A percentile compares a stretch with the other conserved stretches of the same genome.
These are phyloP conservation scores for Hydriomena furcata DNA, from an alignment of 2,888 invertebrate genomes.

Conservation along the genomic window DNA sequence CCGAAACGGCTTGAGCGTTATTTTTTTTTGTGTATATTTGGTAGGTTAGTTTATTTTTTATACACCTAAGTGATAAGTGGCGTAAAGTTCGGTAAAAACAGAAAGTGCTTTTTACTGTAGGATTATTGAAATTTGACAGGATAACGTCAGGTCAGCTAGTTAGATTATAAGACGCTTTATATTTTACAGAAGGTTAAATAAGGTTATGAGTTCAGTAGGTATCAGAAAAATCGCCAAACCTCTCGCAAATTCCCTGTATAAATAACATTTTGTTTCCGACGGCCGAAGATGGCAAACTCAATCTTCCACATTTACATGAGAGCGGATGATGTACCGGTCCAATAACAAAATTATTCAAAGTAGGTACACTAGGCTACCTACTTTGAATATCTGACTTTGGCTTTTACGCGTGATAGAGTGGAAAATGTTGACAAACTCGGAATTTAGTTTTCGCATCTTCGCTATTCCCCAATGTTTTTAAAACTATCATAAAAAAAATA, in stretches of 20 bases:
- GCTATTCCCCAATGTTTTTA: too few species aligned
- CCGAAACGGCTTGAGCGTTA: too few species aligned
- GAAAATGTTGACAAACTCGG: conserved; percentile 11
- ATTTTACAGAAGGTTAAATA: neutral
- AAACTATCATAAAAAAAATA: too few species aligned
- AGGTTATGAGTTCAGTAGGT: neutral
- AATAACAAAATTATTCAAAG: conserved; percentile 80
- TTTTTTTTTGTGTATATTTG: too few species aligned
- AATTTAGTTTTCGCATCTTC: neutral
- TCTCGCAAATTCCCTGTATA: conserved; percentile 23
- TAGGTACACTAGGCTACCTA: conserved; percentile 36
- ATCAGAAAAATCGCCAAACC: conserved; percentile 22
- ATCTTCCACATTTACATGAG: conserved; percentile 74
- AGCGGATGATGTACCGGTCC: conserved; percentile 63
- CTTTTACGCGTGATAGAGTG: conserved; percentile 37
- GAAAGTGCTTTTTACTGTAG: too few species aligned
- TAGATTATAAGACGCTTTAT: too few species aligned
- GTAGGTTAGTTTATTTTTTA: too few species aligned
- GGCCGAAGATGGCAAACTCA: conserved; percentile 50
- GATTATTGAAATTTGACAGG: too few species aligned
- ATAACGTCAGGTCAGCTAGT: too few species aligned
- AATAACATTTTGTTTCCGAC: conserved; percentile 37
- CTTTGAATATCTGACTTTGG: conserved; percentile 37
- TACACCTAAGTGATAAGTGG: too few species aligned
- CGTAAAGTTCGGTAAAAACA: too few species aligned